Evolutionary conservation across 2,113 vertebrate genomes (phyloP).

Genomic region (Ophiodon elongatus): DNA sequence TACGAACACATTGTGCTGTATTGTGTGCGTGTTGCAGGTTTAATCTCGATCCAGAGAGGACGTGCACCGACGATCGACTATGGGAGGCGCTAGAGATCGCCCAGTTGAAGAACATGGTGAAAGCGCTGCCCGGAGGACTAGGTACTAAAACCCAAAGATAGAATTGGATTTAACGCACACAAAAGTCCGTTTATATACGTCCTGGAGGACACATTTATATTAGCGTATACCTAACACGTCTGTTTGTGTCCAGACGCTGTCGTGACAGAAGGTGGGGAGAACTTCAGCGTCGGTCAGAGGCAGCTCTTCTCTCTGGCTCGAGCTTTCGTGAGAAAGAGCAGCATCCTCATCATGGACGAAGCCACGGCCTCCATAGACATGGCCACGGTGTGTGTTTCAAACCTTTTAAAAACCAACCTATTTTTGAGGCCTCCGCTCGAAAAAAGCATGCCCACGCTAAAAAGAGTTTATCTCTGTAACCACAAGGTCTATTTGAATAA

Average conservation of each 20-base stretch:
- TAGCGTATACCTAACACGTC: too few species aligned
- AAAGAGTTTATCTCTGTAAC: too few species aligned
- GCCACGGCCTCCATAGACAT: slow-evolving; percentile 99
- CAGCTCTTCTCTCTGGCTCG: slow-evolving; percentile 97
- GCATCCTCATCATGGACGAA: slow-evolving; percentile 99
- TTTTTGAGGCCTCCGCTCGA: too few species aligned
- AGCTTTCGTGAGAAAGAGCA: slow-evolving; percentile 97
- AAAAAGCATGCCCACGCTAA: too few species aligned
- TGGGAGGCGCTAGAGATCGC: slow-evolving; percentile 99
- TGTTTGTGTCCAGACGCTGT: slow-evolving; percentile 86
- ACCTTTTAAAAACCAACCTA: too few species aligned
- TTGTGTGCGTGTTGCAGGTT: too few species aligned
- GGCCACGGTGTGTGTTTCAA: slow-evolving; percentile 93
- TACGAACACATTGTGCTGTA: too few species aligned
- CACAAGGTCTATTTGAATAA: too few species aligned
- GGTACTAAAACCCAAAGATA: slow-evolving; percentile 77
- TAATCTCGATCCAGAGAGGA: slow-evolving; percentile 95
- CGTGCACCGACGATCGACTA: slow-evolving; percentile 93
- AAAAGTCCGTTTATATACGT: neutral
- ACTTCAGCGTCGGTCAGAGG: slow-evolving; percentile 97
- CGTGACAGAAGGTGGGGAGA: slow-evolving; percentile 97
- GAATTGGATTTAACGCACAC: too few species aligned
- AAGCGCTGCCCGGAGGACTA: slow-evolving; percentile 93
- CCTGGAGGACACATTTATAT: too few species aligned
- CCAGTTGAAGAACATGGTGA: slow-evolving; percentile 98